phyloP scores from a whole-genome alignment of 2,797 vertebrate genomes.

The Sebastes iracundus region DNA sequence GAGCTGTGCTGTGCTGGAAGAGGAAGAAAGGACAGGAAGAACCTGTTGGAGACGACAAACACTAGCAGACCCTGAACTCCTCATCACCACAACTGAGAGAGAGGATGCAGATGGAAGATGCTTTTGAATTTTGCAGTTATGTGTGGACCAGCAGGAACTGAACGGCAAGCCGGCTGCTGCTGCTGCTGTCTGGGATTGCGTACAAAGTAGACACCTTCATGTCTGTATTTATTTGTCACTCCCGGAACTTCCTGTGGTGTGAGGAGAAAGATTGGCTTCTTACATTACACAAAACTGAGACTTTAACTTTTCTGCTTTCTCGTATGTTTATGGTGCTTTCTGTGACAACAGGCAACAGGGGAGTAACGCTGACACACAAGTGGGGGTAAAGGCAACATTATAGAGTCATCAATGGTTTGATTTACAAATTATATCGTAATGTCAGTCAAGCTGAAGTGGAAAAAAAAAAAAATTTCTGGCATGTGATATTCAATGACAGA shows the following conservation, averaged over 20 bases:
- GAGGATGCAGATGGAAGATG: not conserved
- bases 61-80: not conserved
- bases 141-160: not conserved
- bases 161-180: not conserved
- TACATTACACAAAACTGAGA: not conserved
- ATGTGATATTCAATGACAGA: not conserved
- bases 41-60: not conserved
- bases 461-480: not conserved
- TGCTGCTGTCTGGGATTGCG: constrained; percentile 4
- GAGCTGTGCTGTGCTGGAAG: constrained; percentile 1
- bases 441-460: not conserved
- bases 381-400: not conserved
- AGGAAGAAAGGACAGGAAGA: constrained; percentile 1
- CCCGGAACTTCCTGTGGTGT: not conserved
- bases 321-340: not conserved
- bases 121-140: not conserved
- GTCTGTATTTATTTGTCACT: not conserved
- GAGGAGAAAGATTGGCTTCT: not conserved
- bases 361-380: not conserved
- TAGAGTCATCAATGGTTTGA: not conserved
- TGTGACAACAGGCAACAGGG: not conserved
- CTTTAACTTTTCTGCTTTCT: not conserved
- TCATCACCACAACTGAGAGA: not conserved
- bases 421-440: not conserved
- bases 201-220: not conserved